Evolutionary conservation across 1,140 invertebrate genomes (phyloP).

Genomic region (Orussus abietinus): DNA sequence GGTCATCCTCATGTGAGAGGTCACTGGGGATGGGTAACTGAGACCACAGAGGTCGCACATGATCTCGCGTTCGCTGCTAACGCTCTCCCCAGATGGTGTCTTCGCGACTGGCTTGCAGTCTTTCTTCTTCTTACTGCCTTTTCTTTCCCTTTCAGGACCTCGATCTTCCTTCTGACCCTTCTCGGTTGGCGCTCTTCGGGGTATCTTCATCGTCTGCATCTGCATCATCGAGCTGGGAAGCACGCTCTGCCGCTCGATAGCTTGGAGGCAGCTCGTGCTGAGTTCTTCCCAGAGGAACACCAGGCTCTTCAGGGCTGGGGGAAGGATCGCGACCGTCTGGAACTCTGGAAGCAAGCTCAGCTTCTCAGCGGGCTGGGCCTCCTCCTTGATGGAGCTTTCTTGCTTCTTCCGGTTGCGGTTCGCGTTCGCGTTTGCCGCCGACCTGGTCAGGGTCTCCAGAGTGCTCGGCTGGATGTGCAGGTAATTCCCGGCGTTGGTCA

Average conservation of each 20-base stretch:
- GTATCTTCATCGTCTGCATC: slow-evolving; percentile 46
- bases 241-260: slow-evolving; percentile 59
- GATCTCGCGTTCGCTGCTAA: slow-evolving; percentile 55
- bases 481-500: slow-evolving; percentile 73
- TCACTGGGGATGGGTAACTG: slow-evolving; percentile 74
- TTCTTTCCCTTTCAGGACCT: slow-evolving; percentile 56
- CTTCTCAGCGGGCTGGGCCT: slow-evolving; percentile 40
- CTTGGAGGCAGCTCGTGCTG: slow-evolving; percentile 65
- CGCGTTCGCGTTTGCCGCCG: slow-evolving; percentile 68
- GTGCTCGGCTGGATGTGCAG: slow-evolving; percentile 75
- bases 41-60: slow-evolving; percentile 86
- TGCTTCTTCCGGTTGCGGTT: slow-evolving; percentile 61
- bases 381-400: slow-evolving; percentile 59
- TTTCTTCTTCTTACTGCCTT: slow-evolving; percentile 59
- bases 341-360: slow-evolving; percentile 43
- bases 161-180: too few species aligned
- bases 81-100: slow-evolving; percentile 23
- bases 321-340: slow-evolving; percentile 69
- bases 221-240: slow-evolving; percentile 50
- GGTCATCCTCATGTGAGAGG: slow-evolving; percentile 83
- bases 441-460: slow-evolving; percentile 69
- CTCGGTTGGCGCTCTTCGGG: slow-evolving; percentile 36
- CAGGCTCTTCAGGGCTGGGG: slow-evolving; percentile 79
- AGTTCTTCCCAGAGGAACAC: slow-evolving; percentile 88
- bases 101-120: slow-evolving; percentile 49